phyloP scores from a whole-genome alignment of 2,797 vertebrate genomes.

The Microhierax caerulescens region DNA sequence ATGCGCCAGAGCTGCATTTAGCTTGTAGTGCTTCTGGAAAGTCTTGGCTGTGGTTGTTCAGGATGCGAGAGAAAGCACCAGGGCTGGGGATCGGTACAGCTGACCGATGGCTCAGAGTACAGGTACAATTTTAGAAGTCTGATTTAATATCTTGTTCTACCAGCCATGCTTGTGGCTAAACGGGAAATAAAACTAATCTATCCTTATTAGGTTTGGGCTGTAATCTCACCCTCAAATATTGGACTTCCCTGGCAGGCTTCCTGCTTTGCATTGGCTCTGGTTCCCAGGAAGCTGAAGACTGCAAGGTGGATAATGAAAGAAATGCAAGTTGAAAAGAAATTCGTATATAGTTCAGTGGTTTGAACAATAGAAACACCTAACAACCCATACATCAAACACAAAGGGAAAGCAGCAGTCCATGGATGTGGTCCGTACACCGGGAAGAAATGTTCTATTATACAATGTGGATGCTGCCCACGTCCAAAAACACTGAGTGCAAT shows the following conservation, averaged over 20 bases:
- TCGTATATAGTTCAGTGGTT: background rate
- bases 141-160: conserved; percentile 62
- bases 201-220: conserved; percentile 66
- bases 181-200: conserved; percentile 64
- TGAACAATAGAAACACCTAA: background rate
- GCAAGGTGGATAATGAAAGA: conserved; percentile 1
- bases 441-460: background rate
- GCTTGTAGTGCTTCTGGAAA: background rate
- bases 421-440: background rate
- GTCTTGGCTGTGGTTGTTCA: background rate
- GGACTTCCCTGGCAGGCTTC: conserved; percentile 56
- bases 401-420: background rate
- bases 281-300: conserved; percentile 44
- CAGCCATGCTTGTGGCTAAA: conserved; percentile 50
- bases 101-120: conserved; percentile 11
- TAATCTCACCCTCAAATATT: conserved; percentile 62
- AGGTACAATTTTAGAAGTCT: conserved; percentile 35
- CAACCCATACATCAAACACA: background rate
- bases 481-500: background rate
- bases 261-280: background rate
- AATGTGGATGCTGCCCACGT: background rate
- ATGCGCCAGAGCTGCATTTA: background rate
- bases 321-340: conserved; percentile 47
- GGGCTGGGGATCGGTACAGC: background rate
- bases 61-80: background rate